Conservation (phyloP, 2,888 invertebrate species). For the Eristalis arbustorum region DNA sequence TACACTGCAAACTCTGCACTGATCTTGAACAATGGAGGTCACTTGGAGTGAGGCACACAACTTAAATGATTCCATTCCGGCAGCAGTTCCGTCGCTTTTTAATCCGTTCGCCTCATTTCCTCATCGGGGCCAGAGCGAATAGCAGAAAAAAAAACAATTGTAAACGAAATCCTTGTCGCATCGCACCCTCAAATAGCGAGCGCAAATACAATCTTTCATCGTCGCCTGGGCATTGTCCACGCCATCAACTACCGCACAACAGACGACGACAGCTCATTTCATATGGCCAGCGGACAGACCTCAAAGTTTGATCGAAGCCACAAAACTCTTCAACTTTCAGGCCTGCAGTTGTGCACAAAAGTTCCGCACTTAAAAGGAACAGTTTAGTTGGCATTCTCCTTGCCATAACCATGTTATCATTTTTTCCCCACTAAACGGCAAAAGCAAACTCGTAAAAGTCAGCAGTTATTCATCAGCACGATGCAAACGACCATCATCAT, state of each 20-base stretch:
- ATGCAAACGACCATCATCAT: constrained; percentile 11
- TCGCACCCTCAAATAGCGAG: background rate
- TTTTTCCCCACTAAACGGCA: background rate
- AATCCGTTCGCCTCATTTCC: background rate
- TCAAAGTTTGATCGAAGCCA: constrained; percentile 44
- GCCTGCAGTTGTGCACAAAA: constrained; percentile 22
- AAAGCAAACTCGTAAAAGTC: constrained; percentile 22
- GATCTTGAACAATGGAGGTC: too few species aligned
- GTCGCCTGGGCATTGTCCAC: background rate
- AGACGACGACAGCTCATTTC: background rate
- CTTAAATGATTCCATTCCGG: background rate
- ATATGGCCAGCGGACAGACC: constrained; percentile 5
- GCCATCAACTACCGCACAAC: background rate
- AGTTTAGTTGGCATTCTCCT: background rate
- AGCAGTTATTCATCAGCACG: constrained; percentile 59
- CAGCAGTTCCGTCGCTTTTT: background rate
- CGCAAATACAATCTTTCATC: background rate
- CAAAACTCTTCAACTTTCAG: constrained; percentile 41
- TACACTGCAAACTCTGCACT: too few species aligned
- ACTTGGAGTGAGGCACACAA: too few species aligned
- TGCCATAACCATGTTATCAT: constrained; percentile 15
- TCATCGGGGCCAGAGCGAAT: background rate
- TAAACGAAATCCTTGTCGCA: background rate
- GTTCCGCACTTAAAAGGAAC: constrained; percentile 9
- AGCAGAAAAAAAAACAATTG: background rate